A percentile compares a stretch with the other conserved stretches of the same genome.
phyloP scores from a whole-genome alignment of 2,113 vertebrate species.

The Pseudopodoces humilis region DNA sequence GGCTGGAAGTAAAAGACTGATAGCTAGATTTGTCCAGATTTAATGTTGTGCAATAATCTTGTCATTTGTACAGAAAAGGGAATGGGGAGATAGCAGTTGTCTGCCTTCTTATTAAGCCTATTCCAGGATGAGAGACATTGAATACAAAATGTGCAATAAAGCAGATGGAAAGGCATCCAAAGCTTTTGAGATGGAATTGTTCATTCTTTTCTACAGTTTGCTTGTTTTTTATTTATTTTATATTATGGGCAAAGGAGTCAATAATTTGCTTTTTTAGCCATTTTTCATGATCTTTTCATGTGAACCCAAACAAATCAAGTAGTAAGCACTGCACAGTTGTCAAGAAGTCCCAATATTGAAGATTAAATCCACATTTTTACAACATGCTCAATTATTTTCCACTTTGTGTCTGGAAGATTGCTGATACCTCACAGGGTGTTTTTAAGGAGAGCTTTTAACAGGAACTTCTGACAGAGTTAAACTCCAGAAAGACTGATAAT shows the following conservation, averaged over 20 bases:
- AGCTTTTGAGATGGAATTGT: not conserved
- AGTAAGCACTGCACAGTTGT: not conserved
- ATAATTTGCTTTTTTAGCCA: not conserved
- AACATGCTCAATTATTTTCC: not conserved
- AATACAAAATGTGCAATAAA: not conserved
- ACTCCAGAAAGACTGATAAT: not conserved
- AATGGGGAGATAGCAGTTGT: not conserved
- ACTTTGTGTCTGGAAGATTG: not conserved
- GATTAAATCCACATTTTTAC: not conserved
- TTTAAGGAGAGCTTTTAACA: slow-evolving; percentile 9
- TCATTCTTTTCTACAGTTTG: not conserved
- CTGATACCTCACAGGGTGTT: not conserved
- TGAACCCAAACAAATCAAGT: not conserved
- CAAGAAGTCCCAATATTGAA: not conserved
- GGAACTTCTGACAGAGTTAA: not conserved
- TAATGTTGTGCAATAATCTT: not conserved
- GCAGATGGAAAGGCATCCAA: not conserved
- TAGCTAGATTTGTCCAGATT: not conserved
- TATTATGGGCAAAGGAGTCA: not conserved
- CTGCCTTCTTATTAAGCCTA: not conserved
- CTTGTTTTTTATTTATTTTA: not conserved
- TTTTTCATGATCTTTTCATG: not conserved
- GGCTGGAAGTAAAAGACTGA: not conserved
- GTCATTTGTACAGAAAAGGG: not conserved
- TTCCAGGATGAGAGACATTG: not conserved